Base-by-base conservation (phyloP, 2,113 vertebrate species). In the Periophthalmodon schlosseri region DNA sequence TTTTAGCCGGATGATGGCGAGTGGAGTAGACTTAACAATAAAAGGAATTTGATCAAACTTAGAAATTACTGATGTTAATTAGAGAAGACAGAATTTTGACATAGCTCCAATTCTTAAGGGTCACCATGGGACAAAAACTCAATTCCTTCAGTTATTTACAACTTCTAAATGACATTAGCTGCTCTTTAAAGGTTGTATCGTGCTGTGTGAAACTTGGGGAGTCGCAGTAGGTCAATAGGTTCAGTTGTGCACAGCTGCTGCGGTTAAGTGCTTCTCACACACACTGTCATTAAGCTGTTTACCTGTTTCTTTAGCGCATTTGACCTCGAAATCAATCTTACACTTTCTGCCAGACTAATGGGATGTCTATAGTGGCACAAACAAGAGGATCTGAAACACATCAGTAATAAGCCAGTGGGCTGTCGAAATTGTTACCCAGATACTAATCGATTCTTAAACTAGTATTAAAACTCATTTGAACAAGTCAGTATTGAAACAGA, bases 191-290 rank as follows among this genome's bases (percentile, higher is more conserved):
- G 58, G 10, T 58, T 21, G 33, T 14, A 2, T 64, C 79, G 73
- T 50, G 69, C 64, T 39, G 77, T 1, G 13, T 34, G 36, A 0
- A 13, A 56, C 58, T 0, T 79, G 33, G 70, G 57, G 50, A 58
- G 77, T 78, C 83, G 49, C 83, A 78, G 77, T 76, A 78, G 80
- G 82, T 87, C 76, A 79, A 84, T 39, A 20, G 74, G 76, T 77
- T 78, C 34, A 81, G 85, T 75, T 78, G n/a, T 36, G 36, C 68
- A 73, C 73, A 74, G 69, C 56, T 46, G 54, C 72, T 65, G 73
- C 54, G 79, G 15, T 64, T 69, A 79, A 86, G 76, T 73, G 66
- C 69, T 68, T 3, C 20, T 68, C 65, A 23, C 65, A 68, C n/a
- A 20, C 13, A 23, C n/a, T 80, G 21, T 74, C 79, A 90, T 85